Base-by-base conservation (phyloP, 2,797 vertebrate species). In the Acestrorhynchus altus region DNA sequence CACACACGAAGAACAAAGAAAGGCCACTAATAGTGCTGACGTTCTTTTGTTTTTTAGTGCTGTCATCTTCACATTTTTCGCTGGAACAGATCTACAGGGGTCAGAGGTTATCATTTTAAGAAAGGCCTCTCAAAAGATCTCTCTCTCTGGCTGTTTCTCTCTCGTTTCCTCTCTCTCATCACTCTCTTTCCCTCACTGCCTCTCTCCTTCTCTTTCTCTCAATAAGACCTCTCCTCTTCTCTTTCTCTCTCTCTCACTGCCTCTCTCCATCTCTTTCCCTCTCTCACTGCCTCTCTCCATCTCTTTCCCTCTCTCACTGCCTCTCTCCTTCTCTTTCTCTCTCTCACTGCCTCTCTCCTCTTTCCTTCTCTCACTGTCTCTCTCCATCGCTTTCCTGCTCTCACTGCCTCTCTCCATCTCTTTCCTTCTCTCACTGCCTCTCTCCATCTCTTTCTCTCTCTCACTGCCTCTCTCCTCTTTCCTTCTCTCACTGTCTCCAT, bases 31-130 rank as follows among this genome's bases (percentile, higher is more conserved):
- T 52, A 39, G 42, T 46, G 46, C 74, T 72, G 31, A 39, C 56
- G 65, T 76, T 81, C 64, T 57, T 35, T 5, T n/a, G 12, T 2
- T n/a, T 42, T 74, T 66, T 71, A 74, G 65, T n/a, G 39, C 24
- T 12, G 26, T 65, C 40, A 59, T 44, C 54, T 74, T 67, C 15
- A 56, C 65, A 59, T 81, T 57, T 60, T 61, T n/a, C 40, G 8
- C 68, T 42, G 9, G 26, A 16, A 39, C 31, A 4, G 2, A 44
- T 42, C 26, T 57, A 56, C 64, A 56, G 24, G n/a, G 31, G 47
- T 46, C 64, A 39, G 56, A 52, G 79, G 56, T 69, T 64, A 67
- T 57, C 70, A 15, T n/a, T 40, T 49, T 77, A 63, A 44, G 22
- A 4, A 67, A 1, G 39, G 22, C 26, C 54, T 78, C 35, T 57